Percentiles rank a stretch among this genome's conserved stretches.
Evolutionary conservation across 2,888 invertebrate genomes (phyloP).

Genomic region (Oxystoma pomonae): DNA sequence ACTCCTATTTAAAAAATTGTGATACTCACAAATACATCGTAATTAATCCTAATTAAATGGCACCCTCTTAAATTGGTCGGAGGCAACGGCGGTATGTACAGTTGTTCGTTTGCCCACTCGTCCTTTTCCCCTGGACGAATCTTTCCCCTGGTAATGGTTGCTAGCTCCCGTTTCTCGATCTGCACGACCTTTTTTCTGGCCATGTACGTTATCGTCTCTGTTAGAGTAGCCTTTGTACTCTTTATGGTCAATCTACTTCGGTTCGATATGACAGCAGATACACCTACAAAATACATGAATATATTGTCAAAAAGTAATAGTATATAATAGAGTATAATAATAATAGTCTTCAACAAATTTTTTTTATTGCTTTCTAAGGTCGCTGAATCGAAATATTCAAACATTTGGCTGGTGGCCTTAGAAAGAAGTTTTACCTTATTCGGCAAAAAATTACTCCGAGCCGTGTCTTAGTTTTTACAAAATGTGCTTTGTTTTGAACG

Average conservation of each 20-base stretch:
- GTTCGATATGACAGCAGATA: conserved; percentile 82
- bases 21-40: conserved; percentile 83
- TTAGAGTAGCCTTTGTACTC: conserved; percentile 79
- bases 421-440: no score
- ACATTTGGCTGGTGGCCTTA: no score
- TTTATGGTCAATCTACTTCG: conserved; percentile 81
- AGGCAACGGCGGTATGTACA: conserved; percentile 90
- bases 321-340: no score
- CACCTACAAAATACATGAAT: conserved; percentile 42
- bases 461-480: no score
- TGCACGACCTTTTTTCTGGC: conserved; percentile 83
- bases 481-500: no score
- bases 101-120: conserved; percentile 82
- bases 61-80: conserved; percentile 92
- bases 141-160: conserved; percentile 73
- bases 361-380: no score
- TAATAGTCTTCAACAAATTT: no score
- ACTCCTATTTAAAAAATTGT: no score
- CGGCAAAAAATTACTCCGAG: no score
- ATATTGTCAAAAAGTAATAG: no score
- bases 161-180: conserved; percentile 81
- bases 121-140: conserved; percentile 76
- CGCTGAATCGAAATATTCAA: no score
- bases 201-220: conserved; percentile 85
- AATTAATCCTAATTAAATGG: conserved; percentile 88